A percentile compares a stretch with the other conserved stretches of the same genome.
phyloP scores from a whole-genome alignment of 1,140 invertebrate species.

The Eumeta japonica region DNA sequence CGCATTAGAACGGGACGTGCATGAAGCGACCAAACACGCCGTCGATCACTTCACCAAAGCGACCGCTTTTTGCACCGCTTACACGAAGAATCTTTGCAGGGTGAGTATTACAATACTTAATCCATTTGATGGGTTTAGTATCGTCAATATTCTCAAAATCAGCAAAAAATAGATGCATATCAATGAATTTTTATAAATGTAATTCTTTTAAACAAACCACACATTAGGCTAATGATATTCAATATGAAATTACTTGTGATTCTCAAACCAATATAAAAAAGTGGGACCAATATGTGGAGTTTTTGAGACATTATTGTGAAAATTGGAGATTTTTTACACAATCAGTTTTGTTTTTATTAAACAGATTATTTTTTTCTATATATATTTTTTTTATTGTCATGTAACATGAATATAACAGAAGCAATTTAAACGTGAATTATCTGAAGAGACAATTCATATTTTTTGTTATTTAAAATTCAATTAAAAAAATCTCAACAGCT shows the following conservation, averaged over 20 bases:
- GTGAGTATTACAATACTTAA: no score
- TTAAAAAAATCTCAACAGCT: not conserved
- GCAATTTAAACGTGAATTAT: no score
- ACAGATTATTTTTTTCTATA: slow-evolving; percentile 5
- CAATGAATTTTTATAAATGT: no score
- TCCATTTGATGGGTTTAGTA: no score
- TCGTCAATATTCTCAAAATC: no score
- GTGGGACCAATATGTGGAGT: no score
- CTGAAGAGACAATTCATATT: not conserved
- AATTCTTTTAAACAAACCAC: no score
- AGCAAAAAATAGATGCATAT: no score
- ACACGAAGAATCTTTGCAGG: slow-evolving; percentile 34
- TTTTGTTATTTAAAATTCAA: not conserved
- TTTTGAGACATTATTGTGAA: slow-evolving; percentile 4
- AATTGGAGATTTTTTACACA: slow-evolving; percentile 2
- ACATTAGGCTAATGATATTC: no score
- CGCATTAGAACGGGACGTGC: slow-evolving; percentile 44
- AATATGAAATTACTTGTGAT: no score
- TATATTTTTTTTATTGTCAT: not conserved
- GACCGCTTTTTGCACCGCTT: slow-evolving; percentile 20
- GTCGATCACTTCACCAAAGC: slow-evolving; percentile 41
- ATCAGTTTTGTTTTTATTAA: slow-evolving; percentile 2
- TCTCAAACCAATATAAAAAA: no score
- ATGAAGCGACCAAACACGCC: slow-evolving; percentile 38
- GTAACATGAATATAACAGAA: no score